A percentile compares a stretch with the other conserved stretches of the same genome.
Conservation (phyloP, 2,888 invertebrate genomes). For the Pherbina coryleti region DNA sequence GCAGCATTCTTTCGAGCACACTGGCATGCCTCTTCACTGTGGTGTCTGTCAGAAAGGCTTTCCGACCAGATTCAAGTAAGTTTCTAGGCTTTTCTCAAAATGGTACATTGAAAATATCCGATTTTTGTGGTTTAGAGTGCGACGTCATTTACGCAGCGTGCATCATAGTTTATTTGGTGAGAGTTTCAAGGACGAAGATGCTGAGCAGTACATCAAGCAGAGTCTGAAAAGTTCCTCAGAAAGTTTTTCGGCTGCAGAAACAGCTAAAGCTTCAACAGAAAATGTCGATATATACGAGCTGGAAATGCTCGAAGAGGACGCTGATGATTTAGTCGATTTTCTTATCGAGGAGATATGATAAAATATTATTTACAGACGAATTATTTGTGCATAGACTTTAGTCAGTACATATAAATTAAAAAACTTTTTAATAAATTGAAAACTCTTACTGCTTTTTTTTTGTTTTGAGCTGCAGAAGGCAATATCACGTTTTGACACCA, state of each 20-base stretch:
- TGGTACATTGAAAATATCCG: too few relatives aligned
- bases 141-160: slow-evolving; percentile 41
- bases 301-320: slow-evolving; percentile 30
- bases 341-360: slow-evolving; percentile 5
- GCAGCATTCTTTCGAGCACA: slow-evolving; percentile 51
- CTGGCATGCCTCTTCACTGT: slow-evolving; percentile 50
- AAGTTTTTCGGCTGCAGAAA: not conserved
- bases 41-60: slow-evolving; percentile 49
- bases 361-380: not conserved
- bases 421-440: not conserved
- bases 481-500: too few relatives aligned
- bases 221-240: not conserved
- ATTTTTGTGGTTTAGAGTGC: slow-evolving; percentile 16
- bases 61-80: slow-evolving; percentile 51
- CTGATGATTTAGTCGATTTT: not conserved
- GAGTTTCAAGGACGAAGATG: slow-evolving; percentile 28
- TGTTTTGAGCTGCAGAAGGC: too few relatives aligned
- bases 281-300: not conserved
- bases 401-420: not conserved
- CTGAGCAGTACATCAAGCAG: slow-evolving; percentile 34
- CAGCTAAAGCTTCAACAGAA: not conserved
- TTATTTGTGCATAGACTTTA: not conserved
- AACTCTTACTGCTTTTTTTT: not conserved
- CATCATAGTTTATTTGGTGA: slow-evolving; percentile 32
- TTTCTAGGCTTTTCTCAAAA: too few relatives aligned